Conservation (phyloP, 2,888 invertebrate species). For the Oscheius sp. region DNA sequence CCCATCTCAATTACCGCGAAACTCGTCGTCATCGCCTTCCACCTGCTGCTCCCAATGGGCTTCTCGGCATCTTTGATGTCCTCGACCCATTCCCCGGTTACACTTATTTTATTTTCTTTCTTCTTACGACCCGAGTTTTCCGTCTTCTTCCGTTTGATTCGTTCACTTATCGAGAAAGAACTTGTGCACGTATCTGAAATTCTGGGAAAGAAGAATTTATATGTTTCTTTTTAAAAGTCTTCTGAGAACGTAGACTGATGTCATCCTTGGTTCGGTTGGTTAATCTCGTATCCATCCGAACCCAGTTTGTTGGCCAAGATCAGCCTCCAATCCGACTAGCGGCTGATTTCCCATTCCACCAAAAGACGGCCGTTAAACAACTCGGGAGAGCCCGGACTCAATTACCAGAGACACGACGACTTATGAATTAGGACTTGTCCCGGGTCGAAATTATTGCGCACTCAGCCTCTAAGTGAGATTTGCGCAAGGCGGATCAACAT, state of each 20-base stretch:
- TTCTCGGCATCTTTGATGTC: slow-evolving; percentile 14
- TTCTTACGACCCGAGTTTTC: not conserved
- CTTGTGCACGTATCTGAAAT: too few relatives aligned
- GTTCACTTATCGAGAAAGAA: too few relatives aligned
- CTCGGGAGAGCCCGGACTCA: not conserved
- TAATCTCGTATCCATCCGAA: too few relatives aligned
- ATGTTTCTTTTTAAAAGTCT: too few relatives aligned
- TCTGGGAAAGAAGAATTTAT: too few relatives aligned
- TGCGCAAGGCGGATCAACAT: slow-evolving; percentile 27
- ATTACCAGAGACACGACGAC: slow-evolving; percentile 23
- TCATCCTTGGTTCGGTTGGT: too few relatives aligned
- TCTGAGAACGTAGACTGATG: too few relatives aligned
- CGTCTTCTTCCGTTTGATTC: too few relatives aligned
- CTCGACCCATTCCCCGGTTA: slow-evolving; percentile 3
- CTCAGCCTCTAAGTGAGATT: slow-evolving; percentile 22
- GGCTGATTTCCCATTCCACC: too few relatives aligned
- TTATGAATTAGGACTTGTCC: slow-evolving; percentile 24
- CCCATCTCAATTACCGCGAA: slow-evolving; percentile 23
- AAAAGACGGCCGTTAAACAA: too few relatives aligned
- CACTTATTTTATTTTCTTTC: not conserved
- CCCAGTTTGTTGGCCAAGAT: too few relatives aligned
- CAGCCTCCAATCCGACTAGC: too few relatives aligned
- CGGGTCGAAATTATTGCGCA: slow-evolving; percentile 23
- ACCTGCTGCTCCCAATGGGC: slow-evolving; percentile 18
- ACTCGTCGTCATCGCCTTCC: not conserved